These are phyloP conservation scores for Phalacrocorax brasilianus DNA, from an alignment of 2,113 vertebrate species.

Conservation along the genomic window DNA sequence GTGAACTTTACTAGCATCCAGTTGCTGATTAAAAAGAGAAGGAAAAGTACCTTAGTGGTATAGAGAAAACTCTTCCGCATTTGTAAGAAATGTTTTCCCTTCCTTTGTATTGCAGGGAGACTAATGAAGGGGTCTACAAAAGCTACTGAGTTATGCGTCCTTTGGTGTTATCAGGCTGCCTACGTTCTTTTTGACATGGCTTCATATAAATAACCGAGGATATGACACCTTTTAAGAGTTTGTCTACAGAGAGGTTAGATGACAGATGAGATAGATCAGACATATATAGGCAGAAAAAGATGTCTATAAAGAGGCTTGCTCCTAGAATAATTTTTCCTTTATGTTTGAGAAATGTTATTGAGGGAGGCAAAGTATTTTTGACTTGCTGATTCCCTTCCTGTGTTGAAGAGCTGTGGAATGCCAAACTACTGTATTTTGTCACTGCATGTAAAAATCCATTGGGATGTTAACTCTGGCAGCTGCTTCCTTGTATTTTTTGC, in stretches of 20 bases:
- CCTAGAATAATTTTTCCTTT: background rate
- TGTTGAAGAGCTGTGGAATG: background rate
- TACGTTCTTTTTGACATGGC: background rate
- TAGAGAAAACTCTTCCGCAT: background rate
- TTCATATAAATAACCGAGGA: background rate
- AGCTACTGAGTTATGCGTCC: background rate
- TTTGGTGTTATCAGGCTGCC: background rate
- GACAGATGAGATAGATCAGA: too few relatives aligned
- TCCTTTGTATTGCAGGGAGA: accelerated
- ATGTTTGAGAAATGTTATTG: background rate
- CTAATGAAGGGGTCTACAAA: background rate
- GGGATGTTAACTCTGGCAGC: background rate
- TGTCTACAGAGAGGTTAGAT: background rate
- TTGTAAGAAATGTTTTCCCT: background rate
- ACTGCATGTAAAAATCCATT: background rate
- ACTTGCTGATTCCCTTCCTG: background rate
- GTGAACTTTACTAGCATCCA: background rate
- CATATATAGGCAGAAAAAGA: too few relatives aligned
- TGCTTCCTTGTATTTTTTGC: background rate
- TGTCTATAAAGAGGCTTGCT: background rate
- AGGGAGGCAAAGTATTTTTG: background rate
- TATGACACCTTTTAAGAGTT: background rate
- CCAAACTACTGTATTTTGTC: background rate
- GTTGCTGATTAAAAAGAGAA: background rate
- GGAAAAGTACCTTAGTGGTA: background rate